A percentile compares a stretch with the other conserved stretches of the same genome.
phyloP scores from a whole-genome alignment of 2,797 vertebrate genomes.

The Morelia viridis region DNA sequence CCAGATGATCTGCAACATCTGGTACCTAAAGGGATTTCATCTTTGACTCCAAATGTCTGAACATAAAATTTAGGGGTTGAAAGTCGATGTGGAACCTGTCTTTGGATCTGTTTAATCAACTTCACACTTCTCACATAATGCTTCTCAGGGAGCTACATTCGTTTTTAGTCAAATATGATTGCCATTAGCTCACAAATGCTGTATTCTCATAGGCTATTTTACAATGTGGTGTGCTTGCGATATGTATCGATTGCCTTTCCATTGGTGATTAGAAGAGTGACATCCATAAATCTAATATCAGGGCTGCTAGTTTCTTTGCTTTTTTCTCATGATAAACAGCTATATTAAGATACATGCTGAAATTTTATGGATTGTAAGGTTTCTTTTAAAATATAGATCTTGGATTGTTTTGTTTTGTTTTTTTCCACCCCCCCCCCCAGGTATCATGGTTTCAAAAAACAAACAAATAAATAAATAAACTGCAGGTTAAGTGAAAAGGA shows the following conservation, averaged over 20 bases:
- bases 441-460: not conserved
- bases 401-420: conserved; percentile 34
- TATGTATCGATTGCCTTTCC: conserved; percentile 45
- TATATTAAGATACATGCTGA: conserved; percentile 57
- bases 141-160: conserved; percentile 65
- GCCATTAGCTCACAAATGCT: conserved; percentile 27
- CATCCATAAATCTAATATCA: conserved; percentile 53
- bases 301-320: conserved; percentile 18
- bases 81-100: conserved; percentile 83
- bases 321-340: conserved; percentile 42
- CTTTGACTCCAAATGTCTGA: conserved; percentile 80
- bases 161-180: conserved; percentile 67
- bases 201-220: conserved; percentile 58
- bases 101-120: conserved; percentile 79
- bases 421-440: conserved; percentile 15
- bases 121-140: conserved; percentile 66
- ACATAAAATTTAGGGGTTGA: conserved; percentile 83
- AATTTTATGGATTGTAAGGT: conserved; percentile 65
- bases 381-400: conserved; percentile 28
- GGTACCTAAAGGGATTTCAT: conserved; percentile 86
- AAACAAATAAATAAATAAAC: conserved; percentile 35
- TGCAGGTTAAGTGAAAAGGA: conserved; percentile 45
- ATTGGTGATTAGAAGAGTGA: conserved; percentile 35
- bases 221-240: conserved; percentile 40
- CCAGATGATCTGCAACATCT: conserved; percentile 82